These are phyloP conservation scores for Gallirallus australis DNA, from an alignment of 2,797 vertebrate genomes.

Conservation along the genomic window DNA sequence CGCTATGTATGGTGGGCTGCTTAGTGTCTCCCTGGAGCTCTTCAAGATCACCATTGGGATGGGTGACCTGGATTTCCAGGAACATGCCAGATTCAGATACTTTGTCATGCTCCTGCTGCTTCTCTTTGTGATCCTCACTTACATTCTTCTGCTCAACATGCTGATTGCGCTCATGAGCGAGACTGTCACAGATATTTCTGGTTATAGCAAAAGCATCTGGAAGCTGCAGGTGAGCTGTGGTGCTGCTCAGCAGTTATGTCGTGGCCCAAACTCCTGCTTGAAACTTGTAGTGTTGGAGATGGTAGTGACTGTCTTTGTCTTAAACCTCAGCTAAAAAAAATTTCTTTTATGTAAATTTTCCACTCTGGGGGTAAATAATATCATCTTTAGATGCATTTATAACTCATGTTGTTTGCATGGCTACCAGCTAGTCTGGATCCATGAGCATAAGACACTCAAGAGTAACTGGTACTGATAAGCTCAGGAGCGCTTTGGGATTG, in stretches of 20 bases:
- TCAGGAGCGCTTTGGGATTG: neutral
- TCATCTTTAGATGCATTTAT: neutral
- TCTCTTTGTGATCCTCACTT: slow-evolving; percentile 92
- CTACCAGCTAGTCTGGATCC: neutral
- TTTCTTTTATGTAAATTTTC: neutral
- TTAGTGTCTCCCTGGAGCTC: slow-evolving; percentile 88
- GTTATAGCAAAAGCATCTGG: slow-evolving; percentile 89
- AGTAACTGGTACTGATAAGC: neutral
- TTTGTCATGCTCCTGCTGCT: slow-evolving; percentile 90
- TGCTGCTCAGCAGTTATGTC: neutral
- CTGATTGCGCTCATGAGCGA: slow-evolving; percentile 94
- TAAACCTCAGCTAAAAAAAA: neutral
- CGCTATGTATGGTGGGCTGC: slow-evolving; percentile 76
- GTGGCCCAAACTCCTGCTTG: neutral
- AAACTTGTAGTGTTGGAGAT: neutral
- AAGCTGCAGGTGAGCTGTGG: slow-evolving; percentile 87
- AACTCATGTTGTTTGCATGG: neutral
- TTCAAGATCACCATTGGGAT: slow-evolving; percentile 98
- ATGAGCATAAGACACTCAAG: neutral
- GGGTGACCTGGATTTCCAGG: slow-evolving; percentile 93
- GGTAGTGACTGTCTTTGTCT: neutral
- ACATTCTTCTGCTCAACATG: slow-evolving; percentile 96
- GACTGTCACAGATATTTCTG: slow-evolving; percentile 86
- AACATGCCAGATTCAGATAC: slow-evolving; percentile 82
- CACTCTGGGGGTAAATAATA: neutral